These are phyloP conservation scores for Trachemys scripta DNA, from an alignment of 2,113 vertebrate genomes.

Conservation along the genomic window DNA sequence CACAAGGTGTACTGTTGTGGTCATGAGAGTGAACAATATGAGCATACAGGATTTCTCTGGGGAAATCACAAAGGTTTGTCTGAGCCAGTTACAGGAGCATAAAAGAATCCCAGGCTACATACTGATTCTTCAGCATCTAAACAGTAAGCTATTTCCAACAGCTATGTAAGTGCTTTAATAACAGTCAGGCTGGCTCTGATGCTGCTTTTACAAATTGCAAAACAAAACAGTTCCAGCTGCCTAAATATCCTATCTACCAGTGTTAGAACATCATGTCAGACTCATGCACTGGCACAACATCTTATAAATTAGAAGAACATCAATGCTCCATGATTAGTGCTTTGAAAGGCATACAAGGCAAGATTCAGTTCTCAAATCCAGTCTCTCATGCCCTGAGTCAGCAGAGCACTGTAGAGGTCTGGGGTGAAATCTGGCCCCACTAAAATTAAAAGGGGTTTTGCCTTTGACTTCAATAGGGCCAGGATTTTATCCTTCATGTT, in stretches of 20 bases:
- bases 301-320: slow-evolving; percentile 52
- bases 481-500: neutral
- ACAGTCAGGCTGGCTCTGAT: slow-evolving; percentile 29
- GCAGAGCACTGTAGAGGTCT: neutral
- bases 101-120: slow-evolving; percentile 61
- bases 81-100: slow-evolving; percentile 51
- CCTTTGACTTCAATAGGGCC: slow-evolving; percentile 14
- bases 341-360: slow-evolving; percentile 29
- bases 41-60: slow-evolving; percentile 58
- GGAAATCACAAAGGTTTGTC: slow-evolving; percentile 66
- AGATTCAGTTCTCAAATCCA: slow-evolving; percentile 25
- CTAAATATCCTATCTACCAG: slow-evolving; percentile 54
- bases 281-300: slow-evolving; percentile 43
- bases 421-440: neutral
- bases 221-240: slow-evolving; percentile 45
- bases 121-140: slow-evolving; percentile 49
- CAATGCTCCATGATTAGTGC: slow-evolving; percentile 28
- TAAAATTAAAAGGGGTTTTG: neutral
- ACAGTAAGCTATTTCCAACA: slow-evolving; percentile 48
- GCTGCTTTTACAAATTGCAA: slow-evolving; percentile 52
- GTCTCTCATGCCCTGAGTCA: slow-evolving; percentile 33
- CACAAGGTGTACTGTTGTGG: slow-evolving; percentile 22
- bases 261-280: neutral
- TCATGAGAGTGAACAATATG: slow-evolving; percentile 34
- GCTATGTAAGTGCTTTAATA: slow-evolving; percentile 41